Base-by-base conservation (phyloP, 2,113 vertebrate species). In the Tragelaphus scriptus region DNA sequence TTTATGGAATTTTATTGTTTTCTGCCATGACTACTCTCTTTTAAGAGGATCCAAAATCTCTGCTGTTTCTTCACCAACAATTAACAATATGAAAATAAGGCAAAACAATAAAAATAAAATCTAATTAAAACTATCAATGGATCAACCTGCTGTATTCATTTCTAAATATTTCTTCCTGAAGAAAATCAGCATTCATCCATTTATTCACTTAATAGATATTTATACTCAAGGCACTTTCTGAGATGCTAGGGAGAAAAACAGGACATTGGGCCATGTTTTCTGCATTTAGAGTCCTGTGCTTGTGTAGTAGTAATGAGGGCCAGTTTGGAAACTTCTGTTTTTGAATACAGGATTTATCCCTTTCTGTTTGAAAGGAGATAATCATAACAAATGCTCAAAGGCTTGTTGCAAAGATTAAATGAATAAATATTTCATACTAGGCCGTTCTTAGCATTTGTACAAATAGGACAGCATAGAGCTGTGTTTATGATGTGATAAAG, bases 391-490 rank as follows among this genome's bases (percentile, higher is more conserved):
- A 63, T 71, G 84, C 14, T 63, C 53, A 53, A 21, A 84, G 21
- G 9, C 40, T 96, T 94, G 19, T 53, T 75, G 7, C 51, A 92
- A 87, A 96, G 23, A 75, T 59, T 96, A 86, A 87, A 58, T 85
- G 16, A 94, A 84, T 85, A 93, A 92, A 94, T 94, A 92, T 80
- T 95, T 90, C 26, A 40, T 61, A 32, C 0, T 6, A 77, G 30
- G 7, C 28, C 26, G 2, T 85, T 93, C 59, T 86, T 85, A 85
- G 32, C 21, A 21, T 2, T 89, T 32, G 30, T 85, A 21, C 75
- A 58, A 17, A 2, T n/a, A 53, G 17, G 47, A 77, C 28, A 58
- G 30, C 14, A n/a, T 58, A 36, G 32, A 61, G 1, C 59, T 16
- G 1, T 90, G 30, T 40, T 63, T 88, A 21, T 55, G 23, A 30